These are phyloP conservation scores for Coregonus suidteri DNA, from an alignment of 2,797 vertebrate genomes.

Conservation along the genomic window DNA sequence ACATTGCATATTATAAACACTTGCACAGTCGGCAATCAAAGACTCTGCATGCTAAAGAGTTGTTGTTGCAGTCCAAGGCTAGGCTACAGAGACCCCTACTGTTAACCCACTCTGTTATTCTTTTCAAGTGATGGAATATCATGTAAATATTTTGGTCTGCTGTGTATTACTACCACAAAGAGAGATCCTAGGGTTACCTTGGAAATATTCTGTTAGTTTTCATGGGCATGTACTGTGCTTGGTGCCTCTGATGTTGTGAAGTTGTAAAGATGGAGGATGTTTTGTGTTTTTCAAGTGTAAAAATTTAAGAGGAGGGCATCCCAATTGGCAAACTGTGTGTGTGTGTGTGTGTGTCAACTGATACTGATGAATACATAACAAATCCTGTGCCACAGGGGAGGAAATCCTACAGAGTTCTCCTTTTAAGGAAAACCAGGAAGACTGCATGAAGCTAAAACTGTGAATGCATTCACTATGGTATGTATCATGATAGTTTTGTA, in stretches of 20 bases:
- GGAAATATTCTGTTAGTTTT: neutral
- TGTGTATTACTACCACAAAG: neutral
- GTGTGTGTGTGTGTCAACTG: neutral
- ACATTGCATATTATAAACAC: slow-evolving; percentile 69
- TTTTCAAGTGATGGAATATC: neutral
- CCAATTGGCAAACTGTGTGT: neutral
- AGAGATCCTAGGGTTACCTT: neutral
- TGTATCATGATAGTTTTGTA: neutral
- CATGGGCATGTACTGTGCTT: neutral
- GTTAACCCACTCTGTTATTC: slow-evolving; percentile 23
- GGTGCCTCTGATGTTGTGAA: neutral
- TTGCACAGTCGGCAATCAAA: slow-evolving; percentile 37
- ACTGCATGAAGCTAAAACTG: neutral
- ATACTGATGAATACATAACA: neutral
- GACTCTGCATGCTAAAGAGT: slow-evolving; percentile 57
- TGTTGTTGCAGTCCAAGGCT: slow-evolving; percentile 18
- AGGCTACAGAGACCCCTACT: slow-evolving; percentile 54
- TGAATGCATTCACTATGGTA: neutral
- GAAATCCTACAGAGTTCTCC: neutral
- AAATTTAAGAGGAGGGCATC: no score
- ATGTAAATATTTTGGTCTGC: neutral
- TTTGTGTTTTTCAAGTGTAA: neutral
- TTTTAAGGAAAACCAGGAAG: neutral
- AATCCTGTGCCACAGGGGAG: neutral
- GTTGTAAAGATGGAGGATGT: neutral